Base-by-base conservation (phyloP, 2,888 invertebrate species). In the Galeopsomyia nigrocyanea region DNA sequence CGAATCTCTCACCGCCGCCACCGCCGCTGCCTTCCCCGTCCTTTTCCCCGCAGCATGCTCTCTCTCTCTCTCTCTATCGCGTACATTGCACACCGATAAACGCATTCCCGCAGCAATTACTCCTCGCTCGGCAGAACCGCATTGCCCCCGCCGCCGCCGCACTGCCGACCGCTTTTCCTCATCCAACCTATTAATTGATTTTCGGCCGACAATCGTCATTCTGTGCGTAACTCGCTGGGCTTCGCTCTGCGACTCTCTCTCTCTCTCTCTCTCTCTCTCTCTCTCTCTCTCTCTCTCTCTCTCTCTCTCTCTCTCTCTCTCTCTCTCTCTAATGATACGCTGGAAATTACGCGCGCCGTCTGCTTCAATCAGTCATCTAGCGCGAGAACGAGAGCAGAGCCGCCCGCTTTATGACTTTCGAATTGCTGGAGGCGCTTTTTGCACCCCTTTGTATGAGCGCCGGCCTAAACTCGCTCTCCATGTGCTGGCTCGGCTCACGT, bases 21-120 rank as follows among this genome's bases (percentile, higher is more conserved):
- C 26, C 26, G 26, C 26, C 26, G 26, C 26, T 26, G 26, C 26
- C 26, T 2, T 5, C 26, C 3, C 75, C 70, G 56, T 26, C 26
- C 26, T 26, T 5, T 73, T 66, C 68, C 69, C 70, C 60, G 68
- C 69, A 5, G 3, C 3, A 62, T 71, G 68, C 58, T 60, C 60
- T 58, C 68, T 53, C 68, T 60, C 70, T 26, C 62, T 31, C 50
- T 14, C 17, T 50, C 67, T 77, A 77, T 74, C 77, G 74, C 69
- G 75, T 77, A 75, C 75, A 73, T 68, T 71, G 75, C 73, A 77
- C 82, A 80, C 78, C 83, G 81, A 80, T 83, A 80, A 83, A 82
- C 82, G 82, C 82, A 82, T 80, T 81, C 80, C 81, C 80, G 82
- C 81, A 80, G 80, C 83, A 85, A 85, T 85, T 83, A 84, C 81